Base-by-base conservation (phyloP, 1,140 invertebrate species). In the Nasonia longicornis region DNA sequence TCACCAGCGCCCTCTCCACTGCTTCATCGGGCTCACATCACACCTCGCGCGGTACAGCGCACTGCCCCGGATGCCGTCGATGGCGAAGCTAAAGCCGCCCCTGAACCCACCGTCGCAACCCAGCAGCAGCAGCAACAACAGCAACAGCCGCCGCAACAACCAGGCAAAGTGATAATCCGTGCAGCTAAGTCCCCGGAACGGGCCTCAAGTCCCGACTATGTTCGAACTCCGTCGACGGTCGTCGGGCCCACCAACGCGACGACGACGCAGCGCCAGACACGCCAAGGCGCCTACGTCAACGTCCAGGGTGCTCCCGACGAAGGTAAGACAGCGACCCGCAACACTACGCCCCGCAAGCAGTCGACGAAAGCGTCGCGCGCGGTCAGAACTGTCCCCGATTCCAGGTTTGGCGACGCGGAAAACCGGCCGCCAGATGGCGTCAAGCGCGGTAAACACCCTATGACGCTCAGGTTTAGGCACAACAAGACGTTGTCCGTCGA, bases 211-310 rank as follows among this genome's bases (percentile, higher is more conserved):
- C 92, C 93, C 11, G 93, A 94, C 89, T 93, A 93, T 84, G 89
- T 94, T 20, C 89, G 93, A 84, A 91, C 93, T 78, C 93, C 93
- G 66, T 87, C 92, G 20, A 92, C 91, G 70, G 93, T 93, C 84
- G 92, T 93, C 52, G 91, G 90, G 79, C 93, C 92, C 29, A 93
- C 92, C 45, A 93, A 85, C 88, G 14, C 63, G 11, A 66, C 74
- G 11, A n/a, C 11, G 6, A 29, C n/a, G 14, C 77, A 76, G 35
- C 89, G 84, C 85, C 89, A 87, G 82, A 84, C 89, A 80, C 92
- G 93, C 63, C 77, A 75, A 8, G 94, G 94, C 75, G 94, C 94
- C 80, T 95, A 95, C 88, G 94, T 95, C 87, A 94, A 95, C 91
- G 92, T 94, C 85, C 93, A 94, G 88, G 92, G 93, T 86, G 92